Percentiles rank a stretch among this genome's conserved stretches.
Evolutionary conservation across 2,797 vertebrate species (phyloP).

Genomic region (Dicrostonyx torquatus): DNA sequence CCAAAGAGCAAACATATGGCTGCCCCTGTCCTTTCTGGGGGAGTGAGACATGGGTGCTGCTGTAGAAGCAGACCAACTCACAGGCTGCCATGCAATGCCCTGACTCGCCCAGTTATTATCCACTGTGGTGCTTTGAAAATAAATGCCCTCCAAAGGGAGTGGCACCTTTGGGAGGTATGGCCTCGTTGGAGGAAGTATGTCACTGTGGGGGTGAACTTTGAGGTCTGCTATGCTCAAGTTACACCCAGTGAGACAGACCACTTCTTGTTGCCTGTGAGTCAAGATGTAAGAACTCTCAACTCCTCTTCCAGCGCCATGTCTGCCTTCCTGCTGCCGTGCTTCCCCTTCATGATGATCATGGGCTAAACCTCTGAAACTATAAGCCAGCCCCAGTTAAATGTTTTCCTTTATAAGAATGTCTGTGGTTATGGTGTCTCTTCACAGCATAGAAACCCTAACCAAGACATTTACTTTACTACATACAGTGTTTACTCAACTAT

Average conservation of each 20-base stretch:
- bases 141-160: background rate
- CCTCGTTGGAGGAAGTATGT: background rate
- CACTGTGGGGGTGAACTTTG: background rate
- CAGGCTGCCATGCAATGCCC: background rate
- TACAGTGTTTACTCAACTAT: background rate
- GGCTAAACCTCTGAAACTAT: background rate
- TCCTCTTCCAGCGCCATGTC: background rate
- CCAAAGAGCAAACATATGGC: background rate
- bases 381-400: background rate
- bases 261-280: background rate
- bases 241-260: background rate
- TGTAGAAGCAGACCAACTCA: background rate
- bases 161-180: background rate
- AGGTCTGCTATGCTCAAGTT: background rate
- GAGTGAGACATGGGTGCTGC: background rate
- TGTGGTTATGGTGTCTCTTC: background rate
- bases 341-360: background rate
- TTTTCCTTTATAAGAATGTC: background rate
- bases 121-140: background rate
- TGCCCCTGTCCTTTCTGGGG: background rate
- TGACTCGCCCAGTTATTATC: background rate
- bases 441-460: background rate
- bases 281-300: background rate
- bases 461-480: background rate
- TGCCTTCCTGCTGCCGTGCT: background rate